Evolutionary conservation across 2,888 invertebrate species (phyloP), one percentile per base, ranked within the genome.

Genomic region (Melanargia galathea): DNA sequence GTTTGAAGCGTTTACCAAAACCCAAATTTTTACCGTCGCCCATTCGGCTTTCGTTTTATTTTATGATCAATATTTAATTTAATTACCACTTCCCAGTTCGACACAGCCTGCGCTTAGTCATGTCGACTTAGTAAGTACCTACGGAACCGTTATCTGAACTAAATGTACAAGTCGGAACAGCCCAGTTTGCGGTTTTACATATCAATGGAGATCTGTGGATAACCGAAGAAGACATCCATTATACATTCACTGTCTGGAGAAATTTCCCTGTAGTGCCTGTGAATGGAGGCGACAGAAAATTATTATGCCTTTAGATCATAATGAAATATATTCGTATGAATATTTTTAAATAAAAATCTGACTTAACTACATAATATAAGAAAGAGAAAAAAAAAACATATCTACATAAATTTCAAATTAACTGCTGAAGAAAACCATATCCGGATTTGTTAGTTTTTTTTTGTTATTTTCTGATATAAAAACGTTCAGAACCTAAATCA

Each of bases 131-230:
- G 51, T 48, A 43, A 51, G 46, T 69, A 75, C 81, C 81, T 80
- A 74, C 55, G 70, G 70, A 66, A 75, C 87, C 86, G 89, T 84
- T 89, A 86, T 60, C 69, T 68, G 87, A 59, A 67, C 87, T 78
- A 82, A 83, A 87, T 86, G 76, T 75, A 77, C 74, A 71, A 73
- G 73, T 78, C 73, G 79, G 78, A 80, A 79, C 80, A 83, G 73
- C 84, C 85, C 71, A 81, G 78, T 81, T 86, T 72, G 72, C 62
- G 72, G 74, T 78, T 86, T 83, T 77, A 81, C 83, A 83, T 86
- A 79, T 83, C 82, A 84, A 85, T 85, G 75, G 73, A 71, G 71
- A 71, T 73, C 63, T 64, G 71, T 70, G 72, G 72, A 75, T 75
- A 70, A 69, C 65, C 65, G 62, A 59, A 68, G 65, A 65, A 68